Percentiles rank a stretch among this genome's conserved stretches.
phyloP scores from a whole-genome alignment of 2,113 vertebrate genomes.

The Hipposideros armiger region DNA sequence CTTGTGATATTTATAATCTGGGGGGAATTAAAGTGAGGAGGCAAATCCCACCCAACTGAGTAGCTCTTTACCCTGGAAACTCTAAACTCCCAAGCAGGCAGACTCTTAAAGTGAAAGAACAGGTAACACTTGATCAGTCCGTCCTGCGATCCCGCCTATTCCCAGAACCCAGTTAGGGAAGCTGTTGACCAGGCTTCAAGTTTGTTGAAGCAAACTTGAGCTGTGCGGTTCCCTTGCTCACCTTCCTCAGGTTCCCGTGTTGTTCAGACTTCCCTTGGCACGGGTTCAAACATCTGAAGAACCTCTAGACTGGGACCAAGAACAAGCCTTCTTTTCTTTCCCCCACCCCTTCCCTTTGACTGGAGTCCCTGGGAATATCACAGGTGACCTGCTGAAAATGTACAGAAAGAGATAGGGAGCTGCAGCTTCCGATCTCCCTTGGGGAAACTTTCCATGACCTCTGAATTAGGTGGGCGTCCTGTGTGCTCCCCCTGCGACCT shows the following conservation, averaged over 20 bases:
- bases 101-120: not conserved
- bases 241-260: not conserved
- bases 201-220: not conserved
- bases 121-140: not conserved
- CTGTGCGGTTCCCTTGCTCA: not conserved
- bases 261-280: not conserved
- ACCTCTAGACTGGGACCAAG: not conserved
- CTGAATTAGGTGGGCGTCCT: not conserved
- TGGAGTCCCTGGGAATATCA: not conserved
- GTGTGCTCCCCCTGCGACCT: not conserved
- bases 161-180: not conserved
- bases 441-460: not conserved
- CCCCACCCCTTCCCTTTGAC: not conserved
- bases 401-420: not conserved
- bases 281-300: not conserved
- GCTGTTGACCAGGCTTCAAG: not conserved
- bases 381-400: not conserved
- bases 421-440: not conserved
- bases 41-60: not conserved
- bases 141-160: no score
- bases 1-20: not conserved
- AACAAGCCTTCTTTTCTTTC: not conserved
- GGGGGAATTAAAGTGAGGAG: not conserved
- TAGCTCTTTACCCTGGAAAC: not conserved
- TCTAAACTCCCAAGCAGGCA: not conserved